These are phyloP conservation scores for Troides helena DNA, from an alignment of 2,888 invertebrate species.

Conservation along the genomic window DNA sequence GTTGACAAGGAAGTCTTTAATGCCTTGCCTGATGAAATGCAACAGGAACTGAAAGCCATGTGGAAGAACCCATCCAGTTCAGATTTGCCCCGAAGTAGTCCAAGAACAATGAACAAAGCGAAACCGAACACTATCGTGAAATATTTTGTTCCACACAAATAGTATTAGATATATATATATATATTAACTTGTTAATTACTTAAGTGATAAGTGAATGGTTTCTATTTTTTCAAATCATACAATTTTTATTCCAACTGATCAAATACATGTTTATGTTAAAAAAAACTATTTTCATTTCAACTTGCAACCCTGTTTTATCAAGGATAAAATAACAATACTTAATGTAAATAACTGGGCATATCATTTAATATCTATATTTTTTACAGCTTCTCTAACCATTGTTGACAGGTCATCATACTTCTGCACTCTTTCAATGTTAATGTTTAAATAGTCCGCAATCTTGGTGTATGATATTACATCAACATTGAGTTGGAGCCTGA, in stretches of 20 bases:
- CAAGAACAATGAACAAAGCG: slow-evolving; percentile 76
- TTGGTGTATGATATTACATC: slow-evolving; percentile 89
- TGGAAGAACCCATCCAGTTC: slow-evolving; percentile 80
- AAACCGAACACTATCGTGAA: slow-evolving; percentile 83
- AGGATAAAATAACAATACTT: slow-evolving; percentile 42
- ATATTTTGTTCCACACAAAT: slow-evolving; percentile 85
- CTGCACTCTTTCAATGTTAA: slow-evolving; percentile 79
- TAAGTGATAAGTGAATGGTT: slow-evolving; percentile 79
- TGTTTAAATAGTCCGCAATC: slow-evolving; percentile 78
- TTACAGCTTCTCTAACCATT: slow-evolving; percentile 83
- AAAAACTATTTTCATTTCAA: slow-evolving; percentile 43
- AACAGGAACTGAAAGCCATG: slow-evolving; percentile 86
- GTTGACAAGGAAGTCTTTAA: slow-evolving; percentile 85
- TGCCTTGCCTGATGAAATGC: slow-evolving; percentile 85
- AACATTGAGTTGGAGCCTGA: slow-evolving; percentile 91
- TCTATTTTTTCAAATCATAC: slow-evolving; percentile 81
- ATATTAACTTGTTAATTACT: slow-evolving; percentile 73
- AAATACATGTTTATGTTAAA: slow-evolving; percentile 80
- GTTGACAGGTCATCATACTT: slow-evolving; percentile 81
- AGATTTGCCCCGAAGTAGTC: slow-evolving; percentile 63
- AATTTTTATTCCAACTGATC: slow-evolving; percentile 78
- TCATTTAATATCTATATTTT: slow-evolving; percentile 79
- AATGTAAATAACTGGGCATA: slow-evolving; percentile 61
- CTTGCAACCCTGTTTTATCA: slow-evolving; percentile 1
- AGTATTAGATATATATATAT: slow-evolving; percentile 70